Evolutionary conservation across 2,113 vertebrate species (phyloP).

Genomic region (Psophia crepitans): DNA sequence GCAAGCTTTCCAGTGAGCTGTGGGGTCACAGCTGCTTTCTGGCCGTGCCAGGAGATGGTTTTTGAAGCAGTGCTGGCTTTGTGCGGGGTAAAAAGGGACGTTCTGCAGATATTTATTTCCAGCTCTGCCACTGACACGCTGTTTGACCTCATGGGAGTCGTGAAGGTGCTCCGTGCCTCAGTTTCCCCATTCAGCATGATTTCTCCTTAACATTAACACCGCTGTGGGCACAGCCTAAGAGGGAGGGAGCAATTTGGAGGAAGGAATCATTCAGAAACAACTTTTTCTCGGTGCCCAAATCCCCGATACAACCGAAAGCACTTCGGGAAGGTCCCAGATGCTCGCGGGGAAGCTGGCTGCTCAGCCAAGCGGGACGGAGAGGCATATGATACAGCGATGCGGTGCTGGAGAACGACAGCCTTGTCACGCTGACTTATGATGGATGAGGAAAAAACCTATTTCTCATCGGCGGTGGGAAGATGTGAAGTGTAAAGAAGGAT

Average conservation of each 20-base stretch:
- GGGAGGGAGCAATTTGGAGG: not conserved
- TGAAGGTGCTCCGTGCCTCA: not conserved
- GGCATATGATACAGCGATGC: not conserved
- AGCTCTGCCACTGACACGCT: not conserved
- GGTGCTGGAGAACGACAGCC: slow-evolving; percentile 44
- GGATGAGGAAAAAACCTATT: slow-evolving; percentile 76
- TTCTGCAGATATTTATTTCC: not conserved
- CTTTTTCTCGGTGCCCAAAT: not conserved
- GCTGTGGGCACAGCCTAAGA: not conserved
- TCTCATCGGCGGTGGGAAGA: slow-evolving; percentile 63
- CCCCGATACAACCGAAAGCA: not conserved
- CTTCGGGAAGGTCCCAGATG: slow-evolving; percentile 37
- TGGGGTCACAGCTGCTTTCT: not conserved
- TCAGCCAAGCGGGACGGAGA: slow-evolving; percentile 14
- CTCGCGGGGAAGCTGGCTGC: not conserved
- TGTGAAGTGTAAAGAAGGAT: slow-evolving; percentile 74
- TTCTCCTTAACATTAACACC: not conserved
- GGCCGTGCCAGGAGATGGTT: not conserved
- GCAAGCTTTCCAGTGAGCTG: not conserved
- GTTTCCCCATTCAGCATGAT: not conserved
- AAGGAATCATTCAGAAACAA: not conserved
- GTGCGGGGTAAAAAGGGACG: not conserved
- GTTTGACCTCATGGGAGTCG: not conserved
- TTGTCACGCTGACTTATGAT: slow-evolving; percentile 74
- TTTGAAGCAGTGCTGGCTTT: not conserved